A percentile compares a stretch with the other conserved stretches of the same genome.
phyloP scores from a whole-genome alignment of 2,113 vertebrate genomes.

The Lethenteron reissneri region DNA sequence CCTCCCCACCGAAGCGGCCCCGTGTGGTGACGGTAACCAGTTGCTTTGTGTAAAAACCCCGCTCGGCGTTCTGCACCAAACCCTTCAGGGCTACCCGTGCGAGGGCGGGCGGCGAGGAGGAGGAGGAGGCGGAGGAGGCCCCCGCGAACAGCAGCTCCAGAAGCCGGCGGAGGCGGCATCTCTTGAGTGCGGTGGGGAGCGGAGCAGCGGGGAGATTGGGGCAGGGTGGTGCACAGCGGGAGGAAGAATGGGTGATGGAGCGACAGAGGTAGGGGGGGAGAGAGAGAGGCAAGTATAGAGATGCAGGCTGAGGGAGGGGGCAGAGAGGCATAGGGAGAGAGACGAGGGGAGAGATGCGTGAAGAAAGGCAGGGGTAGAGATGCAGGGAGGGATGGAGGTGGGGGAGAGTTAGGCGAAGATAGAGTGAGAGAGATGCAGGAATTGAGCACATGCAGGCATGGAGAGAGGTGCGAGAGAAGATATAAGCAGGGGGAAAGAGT shows the following conservation, averaged over 20 bases:
- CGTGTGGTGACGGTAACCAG: too few species aligned
- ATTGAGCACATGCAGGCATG: background rate
- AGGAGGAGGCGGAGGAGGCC: too few species aligned
- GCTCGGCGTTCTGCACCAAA: too few species aligned
- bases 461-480: background rate
- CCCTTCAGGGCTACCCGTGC: too few species aligned
- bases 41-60: too few species aligned
- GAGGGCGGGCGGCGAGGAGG: too few species aligned
- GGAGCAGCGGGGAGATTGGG: too few species aligned
- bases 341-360: background rate
- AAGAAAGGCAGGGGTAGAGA: background rate
- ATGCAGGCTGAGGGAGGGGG: background rate
- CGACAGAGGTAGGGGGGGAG: background rate
- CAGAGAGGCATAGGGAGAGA: background rate
- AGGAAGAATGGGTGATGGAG: background rate
- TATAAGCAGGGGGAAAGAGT: background rate
- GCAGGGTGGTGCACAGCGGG: background rate
- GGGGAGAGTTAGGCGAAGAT: background rate
- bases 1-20: too few species aligned
- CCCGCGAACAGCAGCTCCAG: too few species aligned
- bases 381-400: background rate
- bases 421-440: background rate
- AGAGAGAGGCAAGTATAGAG: background rate
- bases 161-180: too few species aligned
- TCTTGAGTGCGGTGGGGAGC: too few species aligned